Conservation (phyloP, 2,113 vertebrate species). For the Corythornis madagascariensis region DNA sequence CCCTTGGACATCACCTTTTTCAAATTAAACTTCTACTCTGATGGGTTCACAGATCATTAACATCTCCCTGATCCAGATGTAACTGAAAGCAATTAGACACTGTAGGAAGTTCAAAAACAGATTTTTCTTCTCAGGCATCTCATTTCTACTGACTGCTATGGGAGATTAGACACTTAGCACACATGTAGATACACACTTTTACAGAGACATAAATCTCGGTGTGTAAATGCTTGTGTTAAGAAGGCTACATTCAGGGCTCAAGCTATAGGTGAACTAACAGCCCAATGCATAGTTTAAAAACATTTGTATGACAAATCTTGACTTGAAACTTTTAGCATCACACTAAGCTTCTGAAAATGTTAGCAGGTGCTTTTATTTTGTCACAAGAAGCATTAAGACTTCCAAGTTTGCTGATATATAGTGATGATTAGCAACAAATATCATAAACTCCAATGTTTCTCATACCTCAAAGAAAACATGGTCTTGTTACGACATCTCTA, state of each 20-base stretch:
- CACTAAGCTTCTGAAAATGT: background rate
- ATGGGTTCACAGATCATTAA: conserved; percentile 2
- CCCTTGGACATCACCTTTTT: background rate
- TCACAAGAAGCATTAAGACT: background rate
- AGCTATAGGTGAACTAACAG: background rate
- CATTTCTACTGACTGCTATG: background rate
- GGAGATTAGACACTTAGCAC: background rate
- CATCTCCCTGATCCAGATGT: background rate
- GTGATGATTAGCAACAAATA: background rate
- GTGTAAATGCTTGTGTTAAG: background rate
- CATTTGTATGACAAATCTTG: background rate
- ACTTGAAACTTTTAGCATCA: background rate
- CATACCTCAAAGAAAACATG: background rate
- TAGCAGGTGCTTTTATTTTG: background rate
- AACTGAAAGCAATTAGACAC: background rate
- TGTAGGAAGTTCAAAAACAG: background rate
- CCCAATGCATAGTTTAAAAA: background rate
- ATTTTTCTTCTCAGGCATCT: background rate
- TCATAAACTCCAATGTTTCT: background rate
- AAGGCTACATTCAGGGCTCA: background rate
- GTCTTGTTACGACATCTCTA: background rate
- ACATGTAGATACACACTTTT: background rate
- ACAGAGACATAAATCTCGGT: background rate
- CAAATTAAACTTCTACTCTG: background rate
- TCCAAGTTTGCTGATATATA: background rate